Evolutionary conservation across 2,113 vertebrate genomes (phyloP).

Genomic region (Podarcis muralis): DNA sequence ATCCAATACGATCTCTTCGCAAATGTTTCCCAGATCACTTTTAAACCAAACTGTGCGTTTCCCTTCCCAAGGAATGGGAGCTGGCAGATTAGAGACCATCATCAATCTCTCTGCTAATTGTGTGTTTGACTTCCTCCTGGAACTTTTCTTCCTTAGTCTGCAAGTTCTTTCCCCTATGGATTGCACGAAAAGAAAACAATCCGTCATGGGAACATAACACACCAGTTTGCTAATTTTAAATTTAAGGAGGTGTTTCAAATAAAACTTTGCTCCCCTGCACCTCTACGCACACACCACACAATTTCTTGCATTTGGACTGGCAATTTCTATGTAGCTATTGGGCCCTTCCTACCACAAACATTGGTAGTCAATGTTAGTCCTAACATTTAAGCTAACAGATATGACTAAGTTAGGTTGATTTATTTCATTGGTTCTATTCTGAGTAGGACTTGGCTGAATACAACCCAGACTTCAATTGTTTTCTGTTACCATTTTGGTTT

Average conservation of each 20-base stretch:
- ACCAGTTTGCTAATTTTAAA: neutral
- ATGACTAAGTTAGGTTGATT: no score
- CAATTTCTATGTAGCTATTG: neutral
- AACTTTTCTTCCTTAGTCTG: conserved; percentile 26
- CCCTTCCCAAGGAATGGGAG: neutral
- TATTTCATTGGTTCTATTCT: no score
- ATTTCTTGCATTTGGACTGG: neutral
- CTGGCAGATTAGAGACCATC: conserved; percentile 5
- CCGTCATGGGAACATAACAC: neutral
- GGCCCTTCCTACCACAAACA: neutral
- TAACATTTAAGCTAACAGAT: no score
- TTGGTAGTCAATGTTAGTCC: no score
- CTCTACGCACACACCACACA: neutral
- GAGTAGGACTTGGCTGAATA: no score
- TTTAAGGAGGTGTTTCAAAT: neutral
- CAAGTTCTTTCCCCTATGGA: conserved; percentile 17
- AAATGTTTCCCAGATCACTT: neutral
- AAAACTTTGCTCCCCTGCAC: neutral
- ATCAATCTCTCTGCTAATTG: conserved; percentile 34
- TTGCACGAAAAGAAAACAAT: conserved; percentile 14
- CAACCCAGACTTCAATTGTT: neutral
- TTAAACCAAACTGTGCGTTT: neutral
- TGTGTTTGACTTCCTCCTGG: conserved; percentile 25
- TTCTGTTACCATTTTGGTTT: neutral
- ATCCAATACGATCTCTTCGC: neutral